A percentile compares a stretch with the other conserved stretches of the same genome.
These are phyloP conservation scores for Hypotaenidia philippensis DNA, from an alignment of 2,797 vertebrate genomes.

Conservation along the genomic window DNA sequence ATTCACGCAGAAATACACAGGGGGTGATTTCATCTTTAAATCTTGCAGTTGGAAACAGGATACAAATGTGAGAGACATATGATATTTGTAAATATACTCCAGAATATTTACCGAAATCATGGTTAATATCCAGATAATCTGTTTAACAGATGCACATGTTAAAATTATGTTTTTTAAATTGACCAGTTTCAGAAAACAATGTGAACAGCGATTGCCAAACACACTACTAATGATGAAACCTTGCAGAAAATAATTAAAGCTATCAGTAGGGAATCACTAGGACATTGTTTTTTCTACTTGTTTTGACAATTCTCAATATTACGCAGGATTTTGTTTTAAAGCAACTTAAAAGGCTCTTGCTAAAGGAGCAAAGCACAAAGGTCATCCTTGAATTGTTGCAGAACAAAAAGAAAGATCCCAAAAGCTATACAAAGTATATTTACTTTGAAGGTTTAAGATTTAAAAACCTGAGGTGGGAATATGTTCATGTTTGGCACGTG, in stretches of 20 bases:
- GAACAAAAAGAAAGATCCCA: neutral
- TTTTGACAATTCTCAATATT: neutral
- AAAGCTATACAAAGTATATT: fast-evolving
- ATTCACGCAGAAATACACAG: neutral
- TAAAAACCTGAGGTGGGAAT: neutral
- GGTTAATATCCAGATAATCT: neutral
- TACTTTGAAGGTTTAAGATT: neutral
- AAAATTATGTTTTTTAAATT: neutral
- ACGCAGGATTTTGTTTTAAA: fast-evolving
- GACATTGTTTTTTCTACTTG: neutral
- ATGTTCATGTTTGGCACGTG: neutral
- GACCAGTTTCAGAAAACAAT: neutral
- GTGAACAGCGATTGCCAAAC: neutral
- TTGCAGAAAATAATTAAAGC: neutral
- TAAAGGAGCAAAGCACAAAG: neutral
- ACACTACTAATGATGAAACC: neutral
- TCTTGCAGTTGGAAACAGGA: neutral
- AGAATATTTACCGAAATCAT: neutral
- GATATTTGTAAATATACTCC: neutral
- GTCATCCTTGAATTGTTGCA: neutral
- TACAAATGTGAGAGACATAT: neutral
- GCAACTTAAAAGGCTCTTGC: neutral
- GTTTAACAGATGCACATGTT: neutral
- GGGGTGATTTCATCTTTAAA: neutral
- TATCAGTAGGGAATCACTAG: neutral